phyloP scores from a whole-genome alignment of 2,113 vertebrate genomes.

The Bos indicus region DNA sequence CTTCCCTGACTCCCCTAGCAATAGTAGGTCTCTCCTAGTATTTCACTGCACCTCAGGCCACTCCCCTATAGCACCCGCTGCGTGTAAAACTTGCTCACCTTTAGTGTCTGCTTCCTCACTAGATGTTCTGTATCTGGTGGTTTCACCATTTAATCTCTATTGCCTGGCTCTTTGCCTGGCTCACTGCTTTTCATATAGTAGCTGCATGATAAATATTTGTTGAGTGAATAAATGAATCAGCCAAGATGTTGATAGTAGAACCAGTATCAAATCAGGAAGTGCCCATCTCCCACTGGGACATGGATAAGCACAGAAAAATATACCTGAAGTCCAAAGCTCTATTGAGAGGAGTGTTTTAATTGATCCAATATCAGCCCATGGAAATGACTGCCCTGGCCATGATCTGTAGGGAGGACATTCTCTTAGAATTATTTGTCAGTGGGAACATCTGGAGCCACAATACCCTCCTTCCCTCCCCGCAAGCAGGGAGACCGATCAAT shows the following conservation, averaged over 20 bases:
- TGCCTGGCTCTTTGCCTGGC: not conserved
- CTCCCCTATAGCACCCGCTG: not conserved
- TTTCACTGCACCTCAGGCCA: not conserved
- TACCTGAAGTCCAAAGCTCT: not conserved
- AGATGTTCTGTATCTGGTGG: not conserved
- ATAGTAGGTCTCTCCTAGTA: not conserved
- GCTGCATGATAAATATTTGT: conserved; percentile 39
- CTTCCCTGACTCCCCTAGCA: not conserved
- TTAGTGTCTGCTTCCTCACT: not conserved
- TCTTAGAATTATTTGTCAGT: not conserved
- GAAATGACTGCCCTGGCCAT: not conserved
- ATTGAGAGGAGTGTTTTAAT: not conserved
- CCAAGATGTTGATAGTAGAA: conserved; percentile 23
- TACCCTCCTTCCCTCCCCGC: not conserved
- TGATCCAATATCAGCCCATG: not conserved
- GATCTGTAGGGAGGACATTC: not conserved
- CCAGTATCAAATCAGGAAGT: conserved; percentile 3
- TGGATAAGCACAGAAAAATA: not conserved
- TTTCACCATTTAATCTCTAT: not conserved
- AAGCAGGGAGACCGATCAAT: not conserved
- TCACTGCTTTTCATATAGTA: not conserved
- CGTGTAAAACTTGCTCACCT: not conserved
- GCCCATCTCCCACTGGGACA: not conserved
- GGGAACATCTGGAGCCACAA: not conserved
- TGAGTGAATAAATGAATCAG: conserved; percentile 27